phyloP scores from a whole-genome alignment of 2,888 invertebrate genomes.

The Chalcosyrphus nemorum region DNA sequence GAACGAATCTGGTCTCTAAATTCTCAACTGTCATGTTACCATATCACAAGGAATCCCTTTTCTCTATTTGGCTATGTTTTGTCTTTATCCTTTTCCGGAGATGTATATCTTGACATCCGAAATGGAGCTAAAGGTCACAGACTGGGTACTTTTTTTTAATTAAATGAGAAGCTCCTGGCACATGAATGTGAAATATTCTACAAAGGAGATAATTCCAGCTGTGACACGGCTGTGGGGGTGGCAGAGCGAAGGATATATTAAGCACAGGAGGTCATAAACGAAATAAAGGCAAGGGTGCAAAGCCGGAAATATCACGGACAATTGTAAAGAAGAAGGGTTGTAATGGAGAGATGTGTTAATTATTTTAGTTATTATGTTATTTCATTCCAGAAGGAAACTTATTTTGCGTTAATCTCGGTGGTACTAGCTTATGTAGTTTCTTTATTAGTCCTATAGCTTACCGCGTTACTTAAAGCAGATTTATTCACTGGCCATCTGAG shows the following conservation, averaged over 20 bases:
- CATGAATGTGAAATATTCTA: slow-evolving; percentile 42
- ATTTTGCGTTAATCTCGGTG: not conserved
- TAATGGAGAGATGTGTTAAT: slow-evolving; percentile 34
- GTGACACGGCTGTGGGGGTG: slow-evolving; percentile 17
- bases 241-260: not conserved
- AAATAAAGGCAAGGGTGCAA: not conserved
- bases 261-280: slow-evolving; percentile 39
- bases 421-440: not conserved
- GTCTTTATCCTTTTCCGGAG: slow-evolving; percentile 11
- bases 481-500: not conserved
- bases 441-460: not conserved
- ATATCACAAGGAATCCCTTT: not conserved
- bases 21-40: slow-evolving; percentile 41
- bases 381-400: not conserved
- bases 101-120: slow-evolving; percentile 31
- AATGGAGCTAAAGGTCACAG: slow-evolving; percentile 29
- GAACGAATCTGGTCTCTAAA: slow-evolving; percentile 47
- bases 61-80: not conserved
- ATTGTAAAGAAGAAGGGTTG: not conserved
- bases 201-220: slow-evolving; percentile 48
- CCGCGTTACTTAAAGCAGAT: not conserved
- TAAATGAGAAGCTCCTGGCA: slow-evolving; percentile 32
- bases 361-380: slow-evolving; percentile 34
- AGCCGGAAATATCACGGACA: slow-evolving; percentile 3
- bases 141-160: slow-evolving; percentile 35